Evolutionary conservation across 2,888 invertebrate species (phyloP), one percentile per base, ranked within the genome.

Genomic region (Anarsia innoxiella): DNA sequence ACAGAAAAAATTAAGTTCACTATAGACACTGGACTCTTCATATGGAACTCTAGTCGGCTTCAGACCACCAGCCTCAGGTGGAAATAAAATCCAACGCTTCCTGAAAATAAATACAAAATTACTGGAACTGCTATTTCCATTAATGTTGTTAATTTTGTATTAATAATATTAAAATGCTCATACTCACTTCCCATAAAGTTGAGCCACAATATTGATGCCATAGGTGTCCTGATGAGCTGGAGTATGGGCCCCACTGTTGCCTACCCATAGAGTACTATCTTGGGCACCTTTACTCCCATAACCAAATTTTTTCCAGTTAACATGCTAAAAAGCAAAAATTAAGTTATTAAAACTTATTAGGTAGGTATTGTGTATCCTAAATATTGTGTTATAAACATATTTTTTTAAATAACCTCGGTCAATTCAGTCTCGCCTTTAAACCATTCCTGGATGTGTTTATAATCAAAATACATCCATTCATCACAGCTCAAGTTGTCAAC

Each of bases 1-100:
- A 36, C 88, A 88, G 51, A 90, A 91, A 55, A 96, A 91, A 67
- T 96, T 94, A 29, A 94, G 85, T 65, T 89, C 87, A 61, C 95
- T 95, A 68, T 95, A 98, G 5, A 98, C 88, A 69, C 96, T 97
- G 0, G 97, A 97, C 71, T 98, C 98, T 83, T 98, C 98, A 77
- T 96, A 99, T 0, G 98, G 98, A 34, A 97, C 87, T 61, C 98
- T 88, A 0, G 94, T 93, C 15, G 94, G 90, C 52, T 89, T 89
- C 48, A 98, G 61, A 27, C 87, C 75, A 26, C 88, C 88, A 25
- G 91, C 87, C 41, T 89, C 87, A 4, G 96, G 96, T 3, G 96
- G 94, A 72, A 96, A 96, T 13, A 99, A 76, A 33, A 96, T 76
- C 99, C 99, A 99, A 30, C 89, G 87, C 77, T 99, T 99, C 56